Conservation (phyloP, 2,888 invertebrate species). For the Sericinus montela region DNA sequence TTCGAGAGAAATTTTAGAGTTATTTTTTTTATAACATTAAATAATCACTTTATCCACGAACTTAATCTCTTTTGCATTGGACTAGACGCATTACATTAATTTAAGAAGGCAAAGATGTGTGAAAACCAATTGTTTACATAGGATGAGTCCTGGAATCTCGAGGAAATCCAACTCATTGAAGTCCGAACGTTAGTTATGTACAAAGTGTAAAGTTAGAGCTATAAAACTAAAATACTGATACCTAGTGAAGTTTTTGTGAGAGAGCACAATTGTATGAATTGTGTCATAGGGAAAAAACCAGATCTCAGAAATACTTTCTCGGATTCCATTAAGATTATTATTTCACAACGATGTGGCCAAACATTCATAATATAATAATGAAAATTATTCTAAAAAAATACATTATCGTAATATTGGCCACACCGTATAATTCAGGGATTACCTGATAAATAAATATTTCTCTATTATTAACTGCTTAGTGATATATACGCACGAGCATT, state of each 20-base stretch:
- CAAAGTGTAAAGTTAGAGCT: constrained; percentile 52
- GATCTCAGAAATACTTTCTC: constrained; percentile 61
- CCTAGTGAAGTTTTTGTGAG: constrained; percentile 42
- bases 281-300: constrained; percentile 54
- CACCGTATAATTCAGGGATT: constrained; percentile 39
- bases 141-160: constrained; percentile 41
- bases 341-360: constrained; percentile 45
- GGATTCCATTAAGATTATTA: constrained; percentile 31
- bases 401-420: constrained; percentile 42
- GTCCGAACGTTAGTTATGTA: constrained; percentile 51
- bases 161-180: constrained; percentile 34
- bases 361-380: constrained; percentile 35
- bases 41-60: constrained; percentile 58
- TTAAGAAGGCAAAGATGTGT: constrained; percentile 76
- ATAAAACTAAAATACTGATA: constrained; percentile 72
- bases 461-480: constrained; percentile 66
- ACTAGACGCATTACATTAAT: constrained; percentile 76
- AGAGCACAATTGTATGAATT: constrained; percentile 58
- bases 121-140: constrained; percentile 57
- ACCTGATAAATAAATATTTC: constrained; percentile 65
- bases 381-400: constrained; percentile 62
- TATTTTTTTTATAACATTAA: constrained; percentile 39
- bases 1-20: constrained; percentile 37
- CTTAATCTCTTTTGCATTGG: constrained; percentile 76
- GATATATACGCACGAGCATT: constrained; percentile 70